phyloP scores from a whole-genome alignment of 2,797 vertebrate genomes.

The Rhabdomys pumilio region DNA sequence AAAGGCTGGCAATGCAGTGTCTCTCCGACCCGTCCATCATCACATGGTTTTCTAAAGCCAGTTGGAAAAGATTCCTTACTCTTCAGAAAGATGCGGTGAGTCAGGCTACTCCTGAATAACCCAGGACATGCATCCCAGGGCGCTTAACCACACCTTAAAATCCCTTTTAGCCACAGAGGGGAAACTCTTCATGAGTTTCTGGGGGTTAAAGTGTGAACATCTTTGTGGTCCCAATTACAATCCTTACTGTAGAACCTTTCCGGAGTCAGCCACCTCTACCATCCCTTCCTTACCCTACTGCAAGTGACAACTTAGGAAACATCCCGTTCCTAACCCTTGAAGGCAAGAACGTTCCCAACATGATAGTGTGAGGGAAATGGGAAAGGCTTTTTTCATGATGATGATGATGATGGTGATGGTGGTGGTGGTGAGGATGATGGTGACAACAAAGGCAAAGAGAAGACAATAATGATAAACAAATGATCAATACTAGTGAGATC shows the following conservation, averaged over 20 bases:
- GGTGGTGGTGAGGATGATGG: too few relatives aligned
- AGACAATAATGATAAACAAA: background rate
- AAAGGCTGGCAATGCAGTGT: background rate
- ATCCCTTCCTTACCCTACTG: background rate
- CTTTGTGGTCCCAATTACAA: background rate
- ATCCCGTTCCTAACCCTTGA: background rate
- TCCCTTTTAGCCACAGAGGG: background rate
- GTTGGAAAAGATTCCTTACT: background rate
- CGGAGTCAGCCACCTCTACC: background rate
- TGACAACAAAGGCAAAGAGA: background rate
- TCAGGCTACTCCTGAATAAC: background rate
- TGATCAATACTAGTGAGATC: background rate
- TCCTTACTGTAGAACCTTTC: background rate
- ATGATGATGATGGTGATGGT: background rate
- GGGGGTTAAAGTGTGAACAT: background rate
- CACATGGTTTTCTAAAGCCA: background rate
- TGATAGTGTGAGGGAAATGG: background rate
- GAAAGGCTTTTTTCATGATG: background rate
- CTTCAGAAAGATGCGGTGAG: background rate
- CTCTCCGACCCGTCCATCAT: background rate
- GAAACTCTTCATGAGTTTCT: background rate
- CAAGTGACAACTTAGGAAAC: background rate
- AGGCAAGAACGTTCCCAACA: constrained; percentile 5
- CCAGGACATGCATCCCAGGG: background rate
- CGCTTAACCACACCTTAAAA: background rate